A percentile compares a stretch with the other conserved stretches of the same genome.
Evolutionary conservation across 2,797 vertebrate genomes (phyloP).

Genomic region (Graptemys geographica): DNA sequence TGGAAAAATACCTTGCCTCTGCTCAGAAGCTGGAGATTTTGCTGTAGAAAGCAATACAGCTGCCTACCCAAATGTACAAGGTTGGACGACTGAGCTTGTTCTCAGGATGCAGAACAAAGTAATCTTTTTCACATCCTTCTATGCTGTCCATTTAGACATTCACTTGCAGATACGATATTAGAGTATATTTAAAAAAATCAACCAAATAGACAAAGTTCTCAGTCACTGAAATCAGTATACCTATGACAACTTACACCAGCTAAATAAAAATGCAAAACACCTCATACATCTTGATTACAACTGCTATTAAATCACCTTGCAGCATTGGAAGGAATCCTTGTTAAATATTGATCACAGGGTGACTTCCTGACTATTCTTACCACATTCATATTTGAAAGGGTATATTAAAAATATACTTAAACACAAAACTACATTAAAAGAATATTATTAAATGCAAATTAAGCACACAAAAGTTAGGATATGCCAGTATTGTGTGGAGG

Average conservation of each 20-base stretch:
- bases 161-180: not conserved
- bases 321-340: not conserved
- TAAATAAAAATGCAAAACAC: rapidly evolving
- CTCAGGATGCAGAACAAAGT: not conserved
- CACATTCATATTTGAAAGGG: not conserved
- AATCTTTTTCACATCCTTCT: not conserved
- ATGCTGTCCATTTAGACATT: not conserved
- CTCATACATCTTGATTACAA: not conserved
- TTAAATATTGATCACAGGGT: not conserved
- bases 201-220: not conserved
- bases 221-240: not conserved
- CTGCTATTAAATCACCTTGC: not conserved
- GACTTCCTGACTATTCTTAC: not conserved
- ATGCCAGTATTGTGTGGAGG: not conserved
- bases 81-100: not conserved
- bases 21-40: not conserved
- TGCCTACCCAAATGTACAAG: not conserved
- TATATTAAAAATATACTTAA: not conserved
- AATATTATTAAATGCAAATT: not conserved
- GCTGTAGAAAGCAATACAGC: not conserved
- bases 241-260: not conserved
- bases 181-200: not conserved
- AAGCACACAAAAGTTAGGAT: not conserved
- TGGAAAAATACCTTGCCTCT: not conserved
- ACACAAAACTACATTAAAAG: not conserved